phyloP scores from a whole-genome alignment of 2,113 vertebrate species.

The Alligator sinensis region DNA sequence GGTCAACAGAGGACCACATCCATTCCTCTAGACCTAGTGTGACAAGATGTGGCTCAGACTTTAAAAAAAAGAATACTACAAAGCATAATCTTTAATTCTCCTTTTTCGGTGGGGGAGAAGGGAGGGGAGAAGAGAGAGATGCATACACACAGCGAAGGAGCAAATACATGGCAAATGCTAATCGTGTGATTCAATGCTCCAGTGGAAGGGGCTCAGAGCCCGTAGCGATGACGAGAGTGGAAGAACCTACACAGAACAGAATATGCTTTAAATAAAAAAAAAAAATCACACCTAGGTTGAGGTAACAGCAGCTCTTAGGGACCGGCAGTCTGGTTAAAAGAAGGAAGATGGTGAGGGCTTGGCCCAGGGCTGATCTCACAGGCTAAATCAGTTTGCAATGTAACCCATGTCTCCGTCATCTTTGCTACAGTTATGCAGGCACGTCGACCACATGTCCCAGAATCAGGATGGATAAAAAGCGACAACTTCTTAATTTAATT shows the following conservation, averaged over 20 bases:
- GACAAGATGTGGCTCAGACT: background rate
- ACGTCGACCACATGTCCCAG: background rate
- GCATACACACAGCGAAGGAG: rapidly evolving
- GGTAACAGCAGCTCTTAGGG: background rate
- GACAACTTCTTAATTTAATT: too few relatives aligned
- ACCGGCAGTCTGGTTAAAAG: background rate
- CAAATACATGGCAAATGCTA: background rate
- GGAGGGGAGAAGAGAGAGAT: too few relatives aligned
- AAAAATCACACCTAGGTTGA: too few relatives aligned
- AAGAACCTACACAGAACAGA: background rate
- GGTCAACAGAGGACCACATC: background rate
- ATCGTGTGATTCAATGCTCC: background rate
- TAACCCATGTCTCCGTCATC: background rate
- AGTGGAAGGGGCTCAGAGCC: background rate
- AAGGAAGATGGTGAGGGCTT: background rate
- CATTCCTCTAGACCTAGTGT: background rate
- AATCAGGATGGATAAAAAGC: background rate
- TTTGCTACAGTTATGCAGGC: background rate
- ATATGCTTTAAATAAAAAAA: background rate
- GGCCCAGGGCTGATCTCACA: background rate
- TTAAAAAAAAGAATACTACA: too few relatives aligned
- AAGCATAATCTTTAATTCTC: background rate
- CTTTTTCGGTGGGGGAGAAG: background rate
- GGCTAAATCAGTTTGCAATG: background rate
- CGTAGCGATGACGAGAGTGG: background rate